A percentile compares a stretch with the other conserved stretches of the same genome.
phyloP scores from a whole-genome alignment of 2,797 vertebrate species.

The Tapirus indicus region DNA sequence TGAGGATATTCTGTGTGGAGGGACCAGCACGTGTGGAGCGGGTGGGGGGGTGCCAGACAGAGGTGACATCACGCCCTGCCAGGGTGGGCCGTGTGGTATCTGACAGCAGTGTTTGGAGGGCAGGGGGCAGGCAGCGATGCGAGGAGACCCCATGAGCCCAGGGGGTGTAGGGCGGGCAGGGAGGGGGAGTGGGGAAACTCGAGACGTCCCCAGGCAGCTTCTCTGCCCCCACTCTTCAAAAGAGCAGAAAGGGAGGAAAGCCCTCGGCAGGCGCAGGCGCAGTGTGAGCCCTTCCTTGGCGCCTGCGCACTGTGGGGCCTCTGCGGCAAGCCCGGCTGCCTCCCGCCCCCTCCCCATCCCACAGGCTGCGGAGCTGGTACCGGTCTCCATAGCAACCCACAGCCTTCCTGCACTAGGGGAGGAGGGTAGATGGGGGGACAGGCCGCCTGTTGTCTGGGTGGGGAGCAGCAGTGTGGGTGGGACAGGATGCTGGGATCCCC shows the following conservation, averaged over 20 bases:
- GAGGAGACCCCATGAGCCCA: not conserved
- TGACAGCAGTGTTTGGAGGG: not conserved
- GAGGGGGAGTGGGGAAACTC: not conserved
- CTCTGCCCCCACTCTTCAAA: not conserved
- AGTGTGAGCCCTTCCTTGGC: fast-evolving
- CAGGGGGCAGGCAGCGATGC: fast-evolving
- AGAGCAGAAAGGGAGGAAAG: not conserved
- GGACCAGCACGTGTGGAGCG: fast-evolving
- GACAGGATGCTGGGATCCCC: not conserved
- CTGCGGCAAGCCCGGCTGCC: not conserved
- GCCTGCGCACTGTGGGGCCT: not conserved
- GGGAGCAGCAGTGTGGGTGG: not conserved
- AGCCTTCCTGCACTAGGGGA: not conserved
- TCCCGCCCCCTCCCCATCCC: not conserved
- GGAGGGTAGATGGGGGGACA: not conserved
- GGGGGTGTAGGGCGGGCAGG: not conserved
- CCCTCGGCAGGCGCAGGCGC: not conserved
- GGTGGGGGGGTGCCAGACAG: not conserved
- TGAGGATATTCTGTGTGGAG: not conserved
- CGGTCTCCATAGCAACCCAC: slow-evolving; percentile 61
- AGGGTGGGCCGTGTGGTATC: not conserved
- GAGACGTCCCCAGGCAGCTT: too few species aligned
- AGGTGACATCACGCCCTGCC: fast-evolving
- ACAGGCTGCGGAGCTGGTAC: not conserved
- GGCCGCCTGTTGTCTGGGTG: not conserved